Base-by-base conservation (phyloP, 2,113 vertebrate species). In the Barbus barbus region DNA sequence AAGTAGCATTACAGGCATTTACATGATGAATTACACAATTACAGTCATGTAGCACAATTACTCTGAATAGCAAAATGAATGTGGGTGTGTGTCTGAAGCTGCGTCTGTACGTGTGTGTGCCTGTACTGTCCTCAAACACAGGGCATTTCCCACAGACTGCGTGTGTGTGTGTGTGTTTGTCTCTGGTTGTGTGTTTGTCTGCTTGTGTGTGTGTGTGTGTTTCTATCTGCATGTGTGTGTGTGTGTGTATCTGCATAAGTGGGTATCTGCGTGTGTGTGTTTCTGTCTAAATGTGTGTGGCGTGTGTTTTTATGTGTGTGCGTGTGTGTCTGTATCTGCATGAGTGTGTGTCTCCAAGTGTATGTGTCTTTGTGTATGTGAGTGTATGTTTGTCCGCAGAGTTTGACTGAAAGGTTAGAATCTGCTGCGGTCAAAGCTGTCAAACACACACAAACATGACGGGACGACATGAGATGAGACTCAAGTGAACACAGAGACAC, bases 341-440 rank as follows among this genome's bases (percentile, higher is more conserved):
- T 46, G 12, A 22, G 20, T 56, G 18, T 56, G 18, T 53, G 20
- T 26, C 9, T 26, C 3, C 5, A 9, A 4, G 11, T 11, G 9
- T 24, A 44, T 44, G 41, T 33, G 44, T 60, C 12, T 26, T 12
- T 44, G 41, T 56, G 16, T 53, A 20, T 16, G 51, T 16, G 51
- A 14, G n/a, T 31, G 24, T 26, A 2, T 61, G 60, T 67, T 8
- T 46, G 41, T 31, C 3, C 48, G 1, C 14, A 31, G 24, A 69
- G 8, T 51, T 53, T 76, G 46, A 31, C 16, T 31, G 26, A 76
- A 53, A 36, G 24, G 58, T 81, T 72, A 46, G 26, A 76, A 76
- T 84, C 69, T 83, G 56, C 44, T 58, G 76, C 16, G 24, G 73
- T 53, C 46, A 74, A 24, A 48, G 38, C 71, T 46, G 41, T 46